These are phyloP conservation scores for Callimorpha dominula DNA, from an alignment of 2,888 invertebrate genomes.

Conservation along the genomic window DNA sequence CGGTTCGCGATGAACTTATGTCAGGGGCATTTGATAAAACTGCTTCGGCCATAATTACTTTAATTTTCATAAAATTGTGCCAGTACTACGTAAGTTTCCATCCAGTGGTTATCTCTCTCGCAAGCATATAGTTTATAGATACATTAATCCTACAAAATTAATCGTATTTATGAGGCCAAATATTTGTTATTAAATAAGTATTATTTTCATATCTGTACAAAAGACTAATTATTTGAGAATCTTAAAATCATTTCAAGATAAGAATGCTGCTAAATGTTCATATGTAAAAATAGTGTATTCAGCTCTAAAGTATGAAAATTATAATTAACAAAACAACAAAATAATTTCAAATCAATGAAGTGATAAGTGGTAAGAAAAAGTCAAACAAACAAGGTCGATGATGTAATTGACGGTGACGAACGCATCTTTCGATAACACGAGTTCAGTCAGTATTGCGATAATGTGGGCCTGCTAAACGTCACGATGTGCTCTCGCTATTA, in stretches of 20 bases:
- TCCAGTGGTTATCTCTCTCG: constrained; percentile 21
- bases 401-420: constrained; percentile 77
- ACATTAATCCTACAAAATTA: neutral
- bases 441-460: constrained; percentile 69
- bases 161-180: neutral
- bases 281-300: neutral
- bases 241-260: neutral
- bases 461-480: constrained; percentile 58
- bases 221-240: too few species aligned
- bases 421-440: constrained; percentile 67
- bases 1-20: constrained; percentile 76
- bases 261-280: neutral
- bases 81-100: constrained; percentile 32
- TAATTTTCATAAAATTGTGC: constrained; percentile 62
- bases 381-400: constrained; percentile 83
- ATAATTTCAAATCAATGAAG: constrained; percentile 28
- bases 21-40: constrained; percentile 80
- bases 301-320: neutral
- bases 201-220: neutral
- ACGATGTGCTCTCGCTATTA: constrained; percentile 50
- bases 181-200: neutral
- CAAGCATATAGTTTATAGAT: neutral
- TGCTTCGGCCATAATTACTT: constrained; percentile 63
- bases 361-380: constrained; percentile 63
- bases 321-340: neutral